These are phyloP conservation scores for Proisotoma minuta DNA, from an alignment of 2,888 invertebrate species.

Conservation along the genomic window DNA sequence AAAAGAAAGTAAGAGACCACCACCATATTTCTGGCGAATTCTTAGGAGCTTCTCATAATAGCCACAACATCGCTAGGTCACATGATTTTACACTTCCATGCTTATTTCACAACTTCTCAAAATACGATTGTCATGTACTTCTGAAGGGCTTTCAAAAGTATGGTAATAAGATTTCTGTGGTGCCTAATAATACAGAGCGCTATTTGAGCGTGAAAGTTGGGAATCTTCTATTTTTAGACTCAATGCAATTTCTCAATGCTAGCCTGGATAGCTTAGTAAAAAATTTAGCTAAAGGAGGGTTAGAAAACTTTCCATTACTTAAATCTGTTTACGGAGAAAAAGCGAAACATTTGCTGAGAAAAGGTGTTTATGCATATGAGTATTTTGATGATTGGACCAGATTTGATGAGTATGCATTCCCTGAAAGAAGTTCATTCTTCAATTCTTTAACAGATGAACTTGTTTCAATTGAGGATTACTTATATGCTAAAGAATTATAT, in stretches of 20 bases:
- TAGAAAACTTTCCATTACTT: neutral
- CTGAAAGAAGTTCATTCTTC: constrained; percentile 11
- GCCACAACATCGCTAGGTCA: constrained; percentile 7
- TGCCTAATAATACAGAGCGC: constrained; percentile 19
- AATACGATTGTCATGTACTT: constrained; percentile 12
- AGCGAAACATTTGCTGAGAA: constrained; percentile 6
- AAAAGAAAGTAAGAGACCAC: constrained; percentile 15
- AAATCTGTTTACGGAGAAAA: constrained; percentile 7
- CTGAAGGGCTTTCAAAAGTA: constrained; percentile 14
- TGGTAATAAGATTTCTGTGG: constrained; percentile 9
- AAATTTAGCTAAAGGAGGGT: constrained; percentile 7
- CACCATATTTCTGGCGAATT: constrained; percentile 1
- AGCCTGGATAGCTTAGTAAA: constrained; percentile 13
- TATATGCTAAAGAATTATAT: constrained; percentile 40
- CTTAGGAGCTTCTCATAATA: neutral
- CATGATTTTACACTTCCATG: constrained; percentile 3
- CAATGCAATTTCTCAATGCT: constrained; percentile 16
- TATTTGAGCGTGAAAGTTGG: constrained; percentile 12
- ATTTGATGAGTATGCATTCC: constrained; percentile 17
- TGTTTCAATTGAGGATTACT: constrained; percentile 42
- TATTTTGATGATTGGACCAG: constrained; percentile 13
- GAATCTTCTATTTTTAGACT: constrained; percentile 23
- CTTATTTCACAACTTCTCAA: neutral
- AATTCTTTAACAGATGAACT: constrained; percentile 6
- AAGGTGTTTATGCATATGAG: constrained; percentile 29